Evolutionary conservation across 2,113 vertebrate species (phyloP).

Genomic region (Phodopus roborovskii): DNA sequence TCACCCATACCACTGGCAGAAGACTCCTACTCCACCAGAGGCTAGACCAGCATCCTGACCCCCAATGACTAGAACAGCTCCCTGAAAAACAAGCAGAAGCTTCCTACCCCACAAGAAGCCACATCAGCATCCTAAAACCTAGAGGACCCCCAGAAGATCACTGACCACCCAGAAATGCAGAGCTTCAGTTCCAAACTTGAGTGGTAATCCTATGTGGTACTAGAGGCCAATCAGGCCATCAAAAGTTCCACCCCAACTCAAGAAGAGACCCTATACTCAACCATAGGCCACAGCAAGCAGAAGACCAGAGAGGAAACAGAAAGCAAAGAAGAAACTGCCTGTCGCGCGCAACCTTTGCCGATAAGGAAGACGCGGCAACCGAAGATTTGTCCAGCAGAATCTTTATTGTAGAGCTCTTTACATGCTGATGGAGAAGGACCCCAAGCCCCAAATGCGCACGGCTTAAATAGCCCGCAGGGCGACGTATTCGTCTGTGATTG

Average conservation of each 20-base stretch:
- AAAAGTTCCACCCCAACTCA: background rate
- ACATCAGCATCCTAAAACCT: background rate
- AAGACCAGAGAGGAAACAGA: background rate
- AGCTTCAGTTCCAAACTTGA: background rate
- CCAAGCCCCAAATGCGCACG: too few relatives aligned
- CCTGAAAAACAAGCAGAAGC: background rate
- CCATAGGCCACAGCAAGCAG: background rate
- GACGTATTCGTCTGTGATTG: too few relatives aligned
- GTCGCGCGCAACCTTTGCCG: too few relatives aligned
- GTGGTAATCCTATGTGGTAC: background rate
- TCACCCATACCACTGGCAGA: background rate
- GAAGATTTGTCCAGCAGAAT: too few relatives aligned
- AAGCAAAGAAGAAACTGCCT: background rate
- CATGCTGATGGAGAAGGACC: too few relatives aligned
- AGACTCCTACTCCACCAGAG: background rate
- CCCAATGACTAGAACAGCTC: too few relatives aligned
- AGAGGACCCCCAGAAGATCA: background rate
- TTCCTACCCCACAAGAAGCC: background rate
- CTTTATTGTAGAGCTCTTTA: too few relatives aligned
- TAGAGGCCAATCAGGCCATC: background rate
- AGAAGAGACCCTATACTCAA: background rate
- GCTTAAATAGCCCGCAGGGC: too few relatives aligned
- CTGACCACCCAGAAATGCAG: background rate
- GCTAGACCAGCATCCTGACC: background rate
- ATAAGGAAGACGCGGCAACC: too few relatives aligned